Evolutionary conservation across 2,797 vertebrate genomes (phyloP), one percentile per base, ranked within the genome.

Genomic region (Moxostoma hubbsi): DNA sequence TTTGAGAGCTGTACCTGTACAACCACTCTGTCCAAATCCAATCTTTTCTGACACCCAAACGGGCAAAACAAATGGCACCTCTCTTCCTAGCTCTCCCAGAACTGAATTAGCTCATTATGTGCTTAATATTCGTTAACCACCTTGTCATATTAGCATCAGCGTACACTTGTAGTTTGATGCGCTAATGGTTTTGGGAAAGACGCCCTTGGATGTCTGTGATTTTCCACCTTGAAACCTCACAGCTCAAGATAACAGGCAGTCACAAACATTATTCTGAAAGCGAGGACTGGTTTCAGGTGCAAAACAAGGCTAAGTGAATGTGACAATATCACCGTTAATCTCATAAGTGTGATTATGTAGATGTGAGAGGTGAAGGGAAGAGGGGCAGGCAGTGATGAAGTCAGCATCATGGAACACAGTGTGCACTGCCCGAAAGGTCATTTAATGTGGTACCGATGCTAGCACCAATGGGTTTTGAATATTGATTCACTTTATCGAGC

Each of bases 81-180:
- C 75, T 58, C 66, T 9, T 24, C 47, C 50, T 55, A 75, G 61
- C 66, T 69, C 50, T 75, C 15, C 54, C 80, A 59, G 51, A n/a
- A 16, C 70, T 64, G 47, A 65, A 69, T 36, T 71, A 72, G 55
- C 68, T 77, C 73, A 75, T 69, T 75, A 57, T 15, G 67, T 55
- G 67, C 75, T 84, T 82, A 83, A 80, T 79, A 86, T 85, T 83
- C 85, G 77, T 59, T 36, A 24, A 78, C 64, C 79, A 71, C 74
- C 68, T 47, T 71, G 79, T 82, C 76, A 84, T 83, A 86, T 86
- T 88, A 85, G 63, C 71, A 72, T 78, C 73, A 72, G 55, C 62
- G 59, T 73, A 81, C 77, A 62, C 53, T 47, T 53, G 78, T 36
- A 58, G 12, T 62, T 75, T 58, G 65, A 68, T 16, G 16, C 12